Evolutionary conservation across 2,888 invertebrate genomes (phyloP).

Genomic region (Polietes domitor): DNA sequence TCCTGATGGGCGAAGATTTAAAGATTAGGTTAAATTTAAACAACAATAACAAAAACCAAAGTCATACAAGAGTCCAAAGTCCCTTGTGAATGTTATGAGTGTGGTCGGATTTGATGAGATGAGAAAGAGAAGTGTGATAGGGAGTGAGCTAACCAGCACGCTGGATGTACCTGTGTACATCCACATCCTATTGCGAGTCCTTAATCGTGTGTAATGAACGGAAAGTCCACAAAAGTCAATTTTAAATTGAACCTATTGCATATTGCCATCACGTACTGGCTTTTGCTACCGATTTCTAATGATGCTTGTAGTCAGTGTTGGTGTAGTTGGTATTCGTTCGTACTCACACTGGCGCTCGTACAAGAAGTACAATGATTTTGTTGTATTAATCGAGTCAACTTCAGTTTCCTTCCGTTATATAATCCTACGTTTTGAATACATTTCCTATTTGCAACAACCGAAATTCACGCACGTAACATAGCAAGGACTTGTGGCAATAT

Average conservation of each 20-base stretch:
- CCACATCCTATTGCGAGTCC: not conserved
- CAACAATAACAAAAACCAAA: not conserved
- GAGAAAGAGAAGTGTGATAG: not conserved
- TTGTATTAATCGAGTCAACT: slow-evolving; percentile 38
- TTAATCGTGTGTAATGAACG: slow-evolving; percentile 11
- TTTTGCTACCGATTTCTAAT: slow-evolving; percentile 19
- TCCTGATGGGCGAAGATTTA: not conserved
- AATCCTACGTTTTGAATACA: slow-evolving; percentile 11
- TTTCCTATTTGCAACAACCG: slow-evolving; percentile 13
- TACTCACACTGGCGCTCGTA: not conserved
- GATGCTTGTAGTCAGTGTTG: slow-evolving; percentile 4
- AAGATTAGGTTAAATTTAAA: not conserved
- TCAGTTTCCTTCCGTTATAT: slow-evolving; percentile 37
- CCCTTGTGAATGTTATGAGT: not conserved
- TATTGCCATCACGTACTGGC: slow-evolving; percentile 22
- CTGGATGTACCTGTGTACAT: not conserved
- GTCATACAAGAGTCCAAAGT: not conserved
- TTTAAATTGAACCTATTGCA: slow-evolving; percentile 26
- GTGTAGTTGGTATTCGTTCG: not conserved
- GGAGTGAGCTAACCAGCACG: not conserved
- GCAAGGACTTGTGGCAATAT: slow-evolving; percentile 7
- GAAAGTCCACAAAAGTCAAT: slow-evolving; percentile 18
- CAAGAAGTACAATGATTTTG: slow-evolving; percentile 26
- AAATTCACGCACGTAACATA: slow-evolving; percentile 17
- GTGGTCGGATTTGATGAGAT: not conserved